Evolutionary conservation across 2,888 invertebrate genomes (phyloP).

Genomic region (Timema podura): DNA sequence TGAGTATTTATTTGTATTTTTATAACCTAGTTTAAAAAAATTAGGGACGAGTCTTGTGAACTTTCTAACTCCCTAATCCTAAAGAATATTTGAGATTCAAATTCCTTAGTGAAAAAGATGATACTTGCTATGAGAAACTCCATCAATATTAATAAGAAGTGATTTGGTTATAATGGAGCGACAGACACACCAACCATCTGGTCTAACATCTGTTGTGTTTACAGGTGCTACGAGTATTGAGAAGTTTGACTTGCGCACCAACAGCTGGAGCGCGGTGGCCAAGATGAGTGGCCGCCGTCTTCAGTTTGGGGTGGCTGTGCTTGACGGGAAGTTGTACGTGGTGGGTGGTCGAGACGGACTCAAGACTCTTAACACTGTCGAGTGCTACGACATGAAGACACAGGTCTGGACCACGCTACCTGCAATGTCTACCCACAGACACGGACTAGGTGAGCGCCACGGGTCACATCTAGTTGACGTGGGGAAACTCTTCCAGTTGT

Average conservation of each 20-base stretch:
- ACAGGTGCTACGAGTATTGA: conserved; percentile 85
- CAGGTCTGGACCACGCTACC: conserved; percentile 76
- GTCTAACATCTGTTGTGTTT: neutral
- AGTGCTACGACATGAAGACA: conserved; percentile 80
- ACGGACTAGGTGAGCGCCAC: conserved; percentile 41
- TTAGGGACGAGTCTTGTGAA: too few relatives aligned
- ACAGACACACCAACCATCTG: too few relatives aligned
- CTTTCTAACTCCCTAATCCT: too few relatives aligned
- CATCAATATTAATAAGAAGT: too few relatives aligned
- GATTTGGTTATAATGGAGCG: too few relatives aligned
- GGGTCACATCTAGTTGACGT: too few relatives aligned
- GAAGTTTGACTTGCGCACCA: conserved; percentile 78
- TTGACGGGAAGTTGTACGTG: conserved; percentile 76
- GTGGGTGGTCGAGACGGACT: conserved; percentile 91
- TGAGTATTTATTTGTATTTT: too few relatives aligned
- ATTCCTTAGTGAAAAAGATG: too few relatives aligned
- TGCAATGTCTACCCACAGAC: conserved; percentile 84
- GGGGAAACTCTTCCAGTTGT: too few relatives aligned
- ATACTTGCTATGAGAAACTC: too few relatives aligned
- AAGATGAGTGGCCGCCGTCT: conserved; percentile 75
- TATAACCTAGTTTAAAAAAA: too few relatives aligned
- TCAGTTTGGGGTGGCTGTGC: conserved; percentile 88
- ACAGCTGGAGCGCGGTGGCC: conserved; percentile 71
- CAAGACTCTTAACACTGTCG: conserved; percentile 90
- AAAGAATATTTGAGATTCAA: too few relatives aligned